These are phyloP conservation scores for Melipona beecheii DNA, from an alignment of 2,888 invertebrate species.

Conservation along the genomic window DNA sequence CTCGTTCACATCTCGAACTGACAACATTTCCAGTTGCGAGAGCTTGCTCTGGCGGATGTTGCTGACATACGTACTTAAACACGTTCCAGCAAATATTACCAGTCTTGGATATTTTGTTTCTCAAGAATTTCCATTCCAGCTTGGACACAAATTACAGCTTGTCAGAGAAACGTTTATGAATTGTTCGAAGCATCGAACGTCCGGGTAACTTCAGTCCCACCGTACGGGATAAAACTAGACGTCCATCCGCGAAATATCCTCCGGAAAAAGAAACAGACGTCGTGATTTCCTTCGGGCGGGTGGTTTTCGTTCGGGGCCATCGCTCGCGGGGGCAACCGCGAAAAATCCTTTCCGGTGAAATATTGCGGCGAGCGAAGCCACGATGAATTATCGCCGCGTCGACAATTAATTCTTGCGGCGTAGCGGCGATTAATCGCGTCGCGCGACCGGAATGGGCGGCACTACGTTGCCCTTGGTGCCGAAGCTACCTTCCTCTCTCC, in stretches of 20 bases:
- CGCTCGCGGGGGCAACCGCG: conserved; percentile 48
- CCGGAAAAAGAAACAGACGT: background rate
- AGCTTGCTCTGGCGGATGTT: too few species aligned
- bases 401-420: conserved; percentile 67
- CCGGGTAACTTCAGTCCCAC: too few species aligned
- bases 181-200: too few species aligned
- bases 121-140: too few species aligned
- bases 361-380: conserved; percentile 53
- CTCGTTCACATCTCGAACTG: too few species aligned
- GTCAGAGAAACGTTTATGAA: too few species aligned
- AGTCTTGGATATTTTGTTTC: too few species aligned
- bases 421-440: conserved; percentile 67
- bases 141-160: too few species aligned
- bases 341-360: conserved; percentile 62
- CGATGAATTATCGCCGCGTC: conserved; percentile 65
- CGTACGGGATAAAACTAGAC: too few species aligned
- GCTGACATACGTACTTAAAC: too few species aligned
- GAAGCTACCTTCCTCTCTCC: conserved; percentile 29
- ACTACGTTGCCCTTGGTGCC: conserved; percentile 61
- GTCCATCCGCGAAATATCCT: background rate
- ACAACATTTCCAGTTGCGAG: too few species aligned
- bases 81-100: too few species aligned
- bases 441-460: conserved; percentile 60
- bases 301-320: conserved; percentile 54
- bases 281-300: conserved; percentile 16